Base-by-base conservation (phyloP, 1,140 invertebrate species). In the Drosophila ambigua region DNA sequence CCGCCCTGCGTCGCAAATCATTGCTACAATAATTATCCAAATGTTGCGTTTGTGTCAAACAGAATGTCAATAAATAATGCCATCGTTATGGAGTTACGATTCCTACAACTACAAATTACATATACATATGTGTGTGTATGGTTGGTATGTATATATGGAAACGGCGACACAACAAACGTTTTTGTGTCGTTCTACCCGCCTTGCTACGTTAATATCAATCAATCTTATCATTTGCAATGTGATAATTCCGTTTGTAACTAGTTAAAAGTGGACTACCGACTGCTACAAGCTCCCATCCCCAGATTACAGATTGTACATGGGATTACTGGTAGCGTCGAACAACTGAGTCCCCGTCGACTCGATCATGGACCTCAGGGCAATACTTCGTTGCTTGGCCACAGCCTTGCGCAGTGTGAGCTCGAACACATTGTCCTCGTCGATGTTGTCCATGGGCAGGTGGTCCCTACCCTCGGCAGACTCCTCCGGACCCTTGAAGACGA, bases 351-450 rank as follows among this genome's bases (percentile, higher is more conserved):
- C 90, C 23, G 90, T 91, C 13, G 90, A 91, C 63, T 91, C 89
- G 23, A 91, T 91, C 90, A 91, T 91, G 2, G 90, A 89, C 31
- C 85, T 71, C 39, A 91, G 44, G 8, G 90, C 90, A 23, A 91
- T 87, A 59, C 90, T 91, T 2, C 90, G 82, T 46, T 91, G 90
- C 44, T 91, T 91, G 39, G 90, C 90, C 24, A 91, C 90, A 0
- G 90, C 90, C 53, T 91, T 91, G 16, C 90, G 85, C 31, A 91
- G 39, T 2, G 79, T 89, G 3, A 91, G 26, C 66, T 91, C 88
- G 35, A 91, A 91, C 0, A 91, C 84, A 74, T 91, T 91, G n/a
- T 88, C 78, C 54, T 91, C 90, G 53, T 91, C 90, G 26, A 91
- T 88, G 64, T 91, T 91, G 52, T 91, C 90, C 90, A 91, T 90